A percentile compares a stretch with the other conserved stretches of the same genome.
Evolutionary conservation across 2,888 invertebrate species (phyloP).

Genomic region (Phoenoteleia sp.): DNA sequence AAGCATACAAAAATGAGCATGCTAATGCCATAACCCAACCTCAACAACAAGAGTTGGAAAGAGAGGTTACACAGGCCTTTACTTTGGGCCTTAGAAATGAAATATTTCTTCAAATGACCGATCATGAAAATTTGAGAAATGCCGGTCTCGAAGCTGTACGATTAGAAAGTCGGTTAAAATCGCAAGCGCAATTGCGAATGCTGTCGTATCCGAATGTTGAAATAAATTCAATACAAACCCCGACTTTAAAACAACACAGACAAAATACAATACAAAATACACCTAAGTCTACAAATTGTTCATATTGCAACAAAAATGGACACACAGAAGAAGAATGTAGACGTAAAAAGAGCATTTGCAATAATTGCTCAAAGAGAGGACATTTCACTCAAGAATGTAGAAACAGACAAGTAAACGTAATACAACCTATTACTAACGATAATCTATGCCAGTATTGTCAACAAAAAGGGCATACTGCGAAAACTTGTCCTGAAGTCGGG

Average conservation of each 20-base stretch:
- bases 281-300: neutral
- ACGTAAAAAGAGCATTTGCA: neutral
- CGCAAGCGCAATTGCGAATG: neutral
- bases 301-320: conserved; percentile 15
- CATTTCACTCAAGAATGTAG: conserved; percentile 30
- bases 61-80: conserved; percentile 22
- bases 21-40: neutral
- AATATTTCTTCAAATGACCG: neutral
- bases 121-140: neutral
- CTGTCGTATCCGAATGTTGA: too few species aligned
- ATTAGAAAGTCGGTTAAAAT: neutral
- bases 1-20: conserved; percentile 34
- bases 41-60: conserved; percentile 9
- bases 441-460: conserved; percentile 41
- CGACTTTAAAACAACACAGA: too few species aligned
- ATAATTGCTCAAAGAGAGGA: neutral
- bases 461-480: conserved; percentile 25
- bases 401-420: too few species aligned
- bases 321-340: conserved; percentile 7
- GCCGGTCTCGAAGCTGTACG: conserved; percentile 14
- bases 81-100: neutral
- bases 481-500: neutral
- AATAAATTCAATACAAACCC: too few species aligned
- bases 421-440: too few species aligned
- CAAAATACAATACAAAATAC: neutral